Evolutionary conservation across 1,140 invertebrate genomes (phyloP), one percentile per base, ranked within the genome.

Genomic region (Stenopsyche tienmushanensis): DNA sequence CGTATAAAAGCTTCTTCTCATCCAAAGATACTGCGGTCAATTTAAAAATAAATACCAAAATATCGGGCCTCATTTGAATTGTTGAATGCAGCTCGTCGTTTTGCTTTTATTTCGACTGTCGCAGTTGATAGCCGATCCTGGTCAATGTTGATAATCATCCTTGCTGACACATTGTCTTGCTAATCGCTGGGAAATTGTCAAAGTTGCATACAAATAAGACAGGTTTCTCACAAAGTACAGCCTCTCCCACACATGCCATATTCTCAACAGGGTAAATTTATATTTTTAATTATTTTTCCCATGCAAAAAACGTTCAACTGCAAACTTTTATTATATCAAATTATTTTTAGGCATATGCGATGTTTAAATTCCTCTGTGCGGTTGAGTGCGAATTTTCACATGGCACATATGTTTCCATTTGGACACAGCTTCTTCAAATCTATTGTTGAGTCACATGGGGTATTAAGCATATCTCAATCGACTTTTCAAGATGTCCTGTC

Each of bases 401-500:
- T n/a, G n/a, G n/a, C n/a, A n/a, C n/a, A n/a, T n/a, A n/a, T n/a
- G n/a, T n/a, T n/a, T n/a, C n/a, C n/a, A n/a, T n/a, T n/a, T n/a
- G n/a, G n/a, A n/a, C n/a, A n/a, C n/a, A n/a, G n/a, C n/a, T n/a
- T n/a, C n/a, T n/a, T n/a, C n/a, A n/a, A n/a, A 25, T 23, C 24
- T 29, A 52, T 67, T 67, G 45, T 67, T 24, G 52, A 54, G 41
- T 67, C 66, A 44, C 66, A 67, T 41, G 66, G 34, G 45, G 62
- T 53, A 60, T 53, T 62, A 66, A 26, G 53, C 57, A 44, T 41
- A 66, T 67, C 66, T 20, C 66, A 41, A 67, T 67, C 66, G 62
- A 67, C 66, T 67, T 53, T 67, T 67, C 66, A 67, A 59, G 66
- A 53, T 67, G 55, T 39, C 17, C 55, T 41, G 21, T 67, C 60